These are phyloP conservation scores for Microctenopoma steveboyesi DNA, from an alignment of 2,797 vertebrate species.

Conservation along the genomic window DNA sequence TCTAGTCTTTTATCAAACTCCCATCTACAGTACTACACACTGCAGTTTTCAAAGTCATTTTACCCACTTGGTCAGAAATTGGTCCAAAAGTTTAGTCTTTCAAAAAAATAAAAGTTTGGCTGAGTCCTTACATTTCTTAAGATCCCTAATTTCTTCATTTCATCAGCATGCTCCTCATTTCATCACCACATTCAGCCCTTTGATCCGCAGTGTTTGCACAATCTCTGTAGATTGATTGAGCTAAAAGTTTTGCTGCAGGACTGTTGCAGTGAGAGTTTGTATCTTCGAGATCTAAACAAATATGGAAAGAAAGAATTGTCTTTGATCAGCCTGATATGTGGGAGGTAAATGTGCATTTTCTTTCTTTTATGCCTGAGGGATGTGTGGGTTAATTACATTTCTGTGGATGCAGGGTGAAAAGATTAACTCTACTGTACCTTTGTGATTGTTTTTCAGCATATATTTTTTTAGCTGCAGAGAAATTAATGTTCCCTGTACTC, in stretches of 20 bases:
- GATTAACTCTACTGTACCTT: constrained; percentile 56
- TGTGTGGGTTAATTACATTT: constrained; percentile 63
- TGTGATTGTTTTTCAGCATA: constrained; percentile 39
- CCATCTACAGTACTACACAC: background rate
- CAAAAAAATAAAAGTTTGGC: constrained; percentile 21
- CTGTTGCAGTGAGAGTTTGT: constrained; percentile 4
- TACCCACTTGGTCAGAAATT: constrained; percentile 23
- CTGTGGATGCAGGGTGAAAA: constrained; percentile 47
- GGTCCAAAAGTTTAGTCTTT: constrained; percentile 20
- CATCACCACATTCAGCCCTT: constrained; percentile 60
- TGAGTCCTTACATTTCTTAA: constrained; percentile 40
- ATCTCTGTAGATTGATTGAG: constrained; percentile 48
- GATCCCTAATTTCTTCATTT: constrained; percentile 54
- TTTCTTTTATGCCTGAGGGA: constrained; percentile 49
- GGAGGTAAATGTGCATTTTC: constrained; percentile 21
- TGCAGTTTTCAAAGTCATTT: constrained; percentile 9
- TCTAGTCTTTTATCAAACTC: constrained; percentile 3
- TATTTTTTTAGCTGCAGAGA: constrained; percentile 29
- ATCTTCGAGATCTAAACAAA: constrained; percentile 56
- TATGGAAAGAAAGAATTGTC: constrained; percentile 21
- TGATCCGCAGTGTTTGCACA: constrained; percentile 58
- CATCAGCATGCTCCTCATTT: constrained; percentile 53
- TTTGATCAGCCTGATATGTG: constrained; percentile 48
- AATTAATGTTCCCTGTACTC: constrained; percentile 27
- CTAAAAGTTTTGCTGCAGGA: constrained; percentile 29